These are phyloP conservation scores for Stercorarius parasiticus DNA, from an alignment of 2,113 vertebrate species.

Conservation along the genomic window DNA sequence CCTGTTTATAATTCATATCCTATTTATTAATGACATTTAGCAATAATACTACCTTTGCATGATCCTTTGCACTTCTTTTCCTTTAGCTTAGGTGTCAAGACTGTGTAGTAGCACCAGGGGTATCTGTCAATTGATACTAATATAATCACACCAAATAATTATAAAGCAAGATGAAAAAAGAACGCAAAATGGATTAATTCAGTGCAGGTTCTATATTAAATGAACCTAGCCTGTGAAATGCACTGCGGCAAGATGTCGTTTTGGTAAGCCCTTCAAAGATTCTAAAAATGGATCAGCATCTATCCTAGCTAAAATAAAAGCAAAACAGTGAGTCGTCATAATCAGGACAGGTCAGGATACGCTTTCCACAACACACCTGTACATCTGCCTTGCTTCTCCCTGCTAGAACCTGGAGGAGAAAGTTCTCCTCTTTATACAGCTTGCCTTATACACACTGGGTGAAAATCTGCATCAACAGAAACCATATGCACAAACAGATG, in stretches of 20 bases:
- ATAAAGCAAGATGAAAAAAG: not conserved
- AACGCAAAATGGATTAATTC: not conserved
- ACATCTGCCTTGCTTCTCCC: not conserved
- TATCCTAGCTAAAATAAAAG: not conserved
- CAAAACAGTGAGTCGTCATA: not conserved
- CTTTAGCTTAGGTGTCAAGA: not conserved
- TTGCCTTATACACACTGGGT: not conserved
- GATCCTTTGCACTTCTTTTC: not conserved
- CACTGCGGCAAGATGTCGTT: not conserved
- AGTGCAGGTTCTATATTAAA: not conserved
- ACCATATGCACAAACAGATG: not conserved
- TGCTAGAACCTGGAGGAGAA: not conserved
- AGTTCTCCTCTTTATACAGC: not conserved
- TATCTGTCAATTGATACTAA: not conserved
- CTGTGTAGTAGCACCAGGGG: not conserved
- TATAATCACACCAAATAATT: not conserved
- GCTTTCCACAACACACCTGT: not conserved
- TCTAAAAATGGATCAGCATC: not conserved
- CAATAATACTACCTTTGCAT: not conserved
- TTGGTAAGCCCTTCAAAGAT: not conserved
- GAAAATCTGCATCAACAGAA: not conserved
- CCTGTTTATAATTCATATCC: not conserved
- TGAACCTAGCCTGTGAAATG: not conserved
- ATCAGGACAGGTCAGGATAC: not conserved
- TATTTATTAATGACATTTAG: not conserved